These are phyloP conservation scores for Melinaea marsaeus DNA, from an alignment of 2,888 invertebrate genomes.

Conservation along the genomic window DNA sequence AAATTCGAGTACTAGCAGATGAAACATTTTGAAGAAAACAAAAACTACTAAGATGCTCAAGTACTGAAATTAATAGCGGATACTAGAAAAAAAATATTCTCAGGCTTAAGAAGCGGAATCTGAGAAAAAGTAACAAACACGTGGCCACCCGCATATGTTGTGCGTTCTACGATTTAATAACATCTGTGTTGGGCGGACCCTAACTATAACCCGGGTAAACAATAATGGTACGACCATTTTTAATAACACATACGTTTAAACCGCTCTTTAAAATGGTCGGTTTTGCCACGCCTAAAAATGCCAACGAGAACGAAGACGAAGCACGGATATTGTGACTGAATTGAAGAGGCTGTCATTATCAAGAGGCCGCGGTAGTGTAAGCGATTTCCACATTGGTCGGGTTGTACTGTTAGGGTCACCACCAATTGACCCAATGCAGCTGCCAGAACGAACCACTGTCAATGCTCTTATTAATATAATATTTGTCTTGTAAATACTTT, in stretches of 20 bases:
- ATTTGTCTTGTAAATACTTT: constrained; percentile 13
- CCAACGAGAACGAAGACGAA: constrained; percentile 43
- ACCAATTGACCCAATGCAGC: constrained; percentile 70
- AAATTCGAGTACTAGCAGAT: background rate
- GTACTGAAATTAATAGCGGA: constrained; percentile 14
- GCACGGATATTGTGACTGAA: constrained; percentile 38
- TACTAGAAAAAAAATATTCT: constrained; percentile 44
- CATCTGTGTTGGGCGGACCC: constrained; percentile 48
- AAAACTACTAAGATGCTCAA: background rate
- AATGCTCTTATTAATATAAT: constrained; percentile 46
- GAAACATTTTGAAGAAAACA: background rate
- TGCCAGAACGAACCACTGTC: constrained; percentile 53
- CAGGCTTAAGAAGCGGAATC: constrained; percentile 40
- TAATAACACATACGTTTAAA: constrained; percentile 29
- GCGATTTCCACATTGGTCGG: constrained; percentile 47
- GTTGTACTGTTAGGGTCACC: constrained; percentile 64
- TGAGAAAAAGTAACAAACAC: constrained; percentile 53
- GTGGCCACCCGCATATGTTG: constrained; percentile 68
- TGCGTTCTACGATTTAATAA: constrained; percentile 42
- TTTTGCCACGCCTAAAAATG: constrained; percentile 38
- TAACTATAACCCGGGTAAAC: constrained; percentile 10
- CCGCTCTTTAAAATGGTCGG: constrained; percentile 40
- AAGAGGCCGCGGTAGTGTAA: constrained; percentile 25
- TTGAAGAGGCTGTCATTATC: constrained; percentile 37
- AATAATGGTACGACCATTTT: constrained; percentile 10